phyloP scores from a whole-genome alignment of 2,797 vertebrate species.

The Phataginus tetradactyla region DNA sequence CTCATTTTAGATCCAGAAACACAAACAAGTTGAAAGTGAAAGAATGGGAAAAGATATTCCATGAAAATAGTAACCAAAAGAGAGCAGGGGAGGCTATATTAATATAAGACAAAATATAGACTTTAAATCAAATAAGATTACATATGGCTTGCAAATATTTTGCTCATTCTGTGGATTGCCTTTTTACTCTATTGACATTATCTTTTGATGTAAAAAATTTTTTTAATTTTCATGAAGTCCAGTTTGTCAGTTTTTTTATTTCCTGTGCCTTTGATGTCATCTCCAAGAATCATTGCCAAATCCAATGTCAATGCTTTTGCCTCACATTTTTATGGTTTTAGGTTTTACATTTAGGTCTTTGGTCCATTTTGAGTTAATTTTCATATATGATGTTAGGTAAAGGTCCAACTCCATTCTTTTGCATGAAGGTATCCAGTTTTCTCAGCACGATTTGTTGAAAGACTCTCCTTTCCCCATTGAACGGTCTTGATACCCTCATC shows the following conservation, averaged over 20 bases:
- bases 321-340: not conserved
- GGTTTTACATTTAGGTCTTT: not conserved
- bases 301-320: not conserved
- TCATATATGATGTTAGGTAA: not conserved
- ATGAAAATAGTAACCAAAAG: too few species aligned
- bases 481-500: not conserved
- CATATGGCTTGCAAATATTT: not conserved
- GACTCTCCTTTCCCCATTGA: not conserved
- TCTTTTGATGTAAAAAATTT: not conserved
- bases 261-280: not conserved
- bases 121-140: not conserved
- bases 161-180: not conserved
- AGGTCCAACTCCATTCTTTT: not conserved
- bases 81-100: not conserved
- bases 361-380: not conserved
- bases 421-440: not conserved
- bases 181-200: not conserved
- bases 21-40: not conserved
- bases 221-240: not conserved
- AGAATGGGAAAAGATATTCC: not conserved
- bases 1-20: not conserved
- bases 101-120: not conserved
- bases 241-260: not conserved
- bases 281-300: not conserved
- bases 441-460: not conserved